Evolutionary conservation across 2,113 vertebrate species (phyloP).

Genomic region (Odocoileus hemionus): DNA sequence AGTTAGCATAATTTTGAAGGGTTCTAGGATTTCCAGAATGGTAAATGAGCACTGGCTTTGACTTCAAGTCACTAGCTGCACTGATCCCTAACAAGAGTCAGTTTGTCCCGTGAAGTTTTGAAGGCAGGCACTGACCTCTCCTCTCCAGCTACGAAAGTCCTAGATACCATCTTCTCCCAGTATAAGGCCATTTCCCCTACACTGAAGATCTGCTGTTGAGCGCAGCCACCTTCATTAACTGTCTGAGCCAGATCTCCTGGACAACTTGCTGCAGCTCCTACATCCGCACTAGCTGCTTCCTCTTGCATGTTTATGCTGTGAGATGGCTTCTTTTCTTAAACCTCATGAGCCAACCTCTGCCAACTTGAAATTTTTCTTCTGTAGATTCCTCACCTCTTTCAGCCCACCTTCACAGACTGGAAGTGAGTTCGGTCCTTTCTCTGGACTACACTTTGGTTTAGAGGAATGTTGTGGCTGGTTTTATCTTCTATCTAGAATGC

Average conservation of each 20-base stretch:
- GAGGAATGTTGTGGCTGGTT: not conserved
- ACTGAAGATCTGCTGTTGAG: not conserved
- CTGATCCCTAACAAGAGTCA: not conserved
- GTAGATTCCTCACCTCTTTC: not conserved
- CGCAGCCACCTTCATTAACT: not conserved
- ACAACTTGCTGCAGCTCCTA: not conserved
- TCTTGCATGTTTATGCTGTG: not conserved
- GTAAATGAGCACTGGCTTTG: not conserved
- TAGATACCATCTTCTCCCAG: not conserved
- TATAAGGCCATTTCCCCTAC: not conserved
- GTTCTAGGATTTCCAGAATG: not conserved
- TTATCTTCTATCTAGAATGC: not conserved
- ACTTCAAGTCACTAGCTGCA: not conserved
- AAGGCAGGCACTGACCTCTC: not conserved
- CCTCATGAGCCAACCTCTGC: not conserved
- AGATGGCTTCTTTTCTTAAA: not conserved
- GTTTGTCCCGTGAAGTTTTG: not conserved
- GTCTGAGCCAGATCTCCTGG: not conserved
- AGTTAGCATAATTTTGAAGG: not conserved
- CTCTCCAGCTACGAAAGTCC: not conserved
- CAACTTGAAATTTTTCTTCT: not conserved
- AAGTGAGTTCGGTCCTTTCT: not conserved
- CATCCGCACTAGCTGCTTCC: not conserved
- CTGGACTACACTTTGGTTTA: not conserved
- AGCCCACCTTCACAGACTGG: rapidly evolving